Conservation (phyloP, 2,888 invertebrate genomes). For the Amphipyra berbera region DNA sequence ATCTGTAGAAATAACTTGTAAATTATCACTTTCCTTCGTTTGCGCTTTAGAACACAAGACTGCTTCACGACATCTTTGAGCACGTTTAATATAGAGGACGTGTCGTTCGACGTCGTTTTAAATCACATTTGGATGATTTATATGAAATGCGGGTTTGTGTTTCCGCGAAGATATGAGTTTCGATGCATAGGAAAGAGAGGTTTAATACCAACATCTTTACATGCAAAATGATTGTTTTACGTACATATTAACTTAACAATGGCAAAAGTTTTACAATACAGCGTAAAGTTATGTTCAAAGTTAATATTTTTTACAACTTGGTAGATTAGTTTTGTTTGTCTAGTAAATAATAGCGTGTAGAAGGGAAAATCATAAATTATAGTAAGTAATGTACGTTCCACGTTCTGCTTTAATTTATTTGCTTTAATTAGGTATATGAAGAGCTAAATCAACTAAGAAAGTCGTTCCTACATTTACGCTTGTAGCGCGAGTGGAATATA, state of each 20-base stretch:
- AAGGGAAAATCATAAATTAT: conserved; percentile 4
- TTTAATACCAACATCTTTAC: no score
- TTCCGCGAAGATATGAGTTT: background rate
- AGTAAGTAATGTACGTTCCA: no score
- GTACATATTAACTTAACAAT: background rate
- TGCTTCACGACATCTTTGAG: conserved; percentile 22
- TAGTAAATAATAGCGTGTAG: background rate
- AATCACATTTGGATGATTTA: background rate
- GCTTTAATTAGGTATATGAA: no score
- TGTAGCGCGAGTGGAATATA: conserved; percentile 1
- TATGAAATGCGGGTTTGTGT: no score
- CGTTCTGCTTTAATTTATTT: no score
- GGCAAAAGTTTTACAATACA: conserved; percentile 5
- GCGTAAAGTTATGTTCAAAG: conserved; percentile 2
- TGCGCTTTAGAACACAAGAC: conserved; percentile 18
- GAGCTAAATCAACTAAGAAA: no score
- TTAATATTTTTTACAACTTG: conserved; percentile 17
- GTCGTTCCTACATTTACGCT: background rate
- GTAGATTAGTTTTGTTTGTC: conserved; percentile 3
- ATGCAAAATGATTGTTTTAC: no score
- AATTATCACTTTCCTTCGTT: conserved; percentile 40
- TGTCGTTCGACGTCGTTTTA: conserved; percentile 20
- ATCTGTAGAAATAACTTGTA: conserved; percentile 42
- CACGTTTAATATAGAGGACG: conserved; percentile 48
- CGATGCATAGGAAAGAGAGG: no score